These are phyloP conservation scores for Balaeniceps rex DNA, from an alignment of 2,113 vertebrate genomes.

Conservation along the genomic window DNA sequence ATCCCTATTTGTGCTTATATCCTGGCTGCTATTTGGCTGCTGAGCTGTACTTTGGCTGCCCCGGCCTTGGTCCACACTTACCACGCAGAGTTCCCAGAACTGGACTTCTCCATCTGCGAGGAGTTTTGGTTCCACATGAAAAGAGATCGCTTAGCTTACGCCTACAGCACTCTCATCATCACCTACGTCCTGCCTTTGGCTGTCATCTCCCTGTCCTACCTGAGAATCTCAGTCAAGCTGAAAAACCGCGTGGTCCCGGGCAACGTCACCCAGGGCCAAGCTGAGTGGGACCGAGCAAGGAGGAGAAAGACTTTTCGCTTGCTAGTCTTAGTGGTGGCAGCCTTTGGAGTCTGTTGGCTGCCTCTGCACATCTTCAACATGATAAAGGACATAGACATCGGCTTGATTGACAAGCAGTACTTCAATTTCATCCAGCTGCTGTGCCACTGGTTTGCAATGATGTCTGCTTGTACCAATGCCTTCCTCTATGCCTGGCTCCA, in stretches of 20 bases:
- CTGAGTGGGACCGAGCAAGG: constrained; percentile 68
- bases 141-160: constrained; percentile 69
- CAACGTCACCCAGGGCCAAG: constrained; percentile 72
- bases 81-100: constrained; percentile 77
- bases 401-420: constrained; percentile 79
- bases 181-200: constrained; percentile 73
- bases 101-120: constrained; percentile 87
- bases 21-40: constrained; percentile 76
- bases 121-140: constrained; percentile 85
- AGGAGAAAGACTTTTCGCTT: constrained; percentile 82
- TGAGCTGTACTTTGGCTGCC: constrained; percentile 74
- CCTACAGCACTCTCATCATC: constrained; percentile 77
- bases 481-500: constrained; percentile 89
- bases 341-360: constrained; percentile 76
- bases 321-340: constrained; percentile 77
- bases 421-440: constrained; percentile 81
- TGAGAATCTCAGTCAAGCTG: constrained; percentile 77
- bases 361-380: constrained; percentile 80
- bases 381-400: constrained; percentile 79
- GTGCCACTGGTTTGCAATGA: constrained; percentile 83
- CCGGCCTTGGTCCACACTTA: constrained; percentile 77
- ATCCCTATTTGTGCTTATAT: constrained; percentile 75
- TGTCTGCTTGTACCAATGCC: constrained; percentile 82
- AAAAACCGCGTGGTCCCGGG: constrained; percentile 82
- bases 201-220: constrained; percentile 75